phyloP scores from a whole-genome alignment of 2,797 vertebrate genomes.

The Vultur gryphus region DNA sequence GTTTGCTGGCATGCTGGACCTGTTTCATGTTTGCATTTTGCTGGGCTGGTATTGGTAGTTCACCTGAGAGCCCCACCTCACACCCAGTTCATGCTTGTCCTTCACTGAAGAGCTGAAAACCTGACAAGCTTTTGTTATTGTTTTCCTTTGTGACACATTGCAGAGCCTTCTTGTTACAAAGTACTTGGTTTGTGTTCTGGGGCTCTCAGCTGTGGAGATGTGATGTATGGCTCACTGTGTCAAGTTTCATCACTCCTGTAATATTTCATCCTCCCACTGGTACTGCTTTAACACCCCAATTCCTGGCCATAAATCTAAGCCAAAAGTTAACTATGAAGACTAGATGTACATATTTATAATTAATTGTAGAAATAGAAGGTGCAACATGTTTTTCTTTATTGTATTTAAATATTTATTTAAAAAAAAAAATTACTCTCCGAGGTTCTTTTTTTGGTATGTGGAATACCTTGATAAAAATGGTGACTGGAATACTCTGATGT shows the following conservation, averaged over 20 bases:
- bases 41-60: background rate
- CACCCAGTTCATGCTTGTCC: background rate
- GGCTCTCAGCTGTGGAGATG: background rate
- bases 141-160: background rate
- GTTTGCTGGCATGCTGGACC: background rate
- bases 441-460: background rate
- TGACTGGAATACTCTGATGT: background rate
- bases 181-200: background rate
- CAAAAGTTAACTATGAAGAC: background rate
- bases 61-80: background rate
- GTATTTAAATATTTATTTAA: background rate
- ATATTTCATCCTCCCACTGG: background rate
- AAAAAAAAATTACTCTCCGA: background rate
- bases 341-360: background rate
- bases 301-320: background rate
- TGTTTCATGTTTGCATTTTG: background rate
- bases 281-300: background rate
- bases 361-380: background rate
- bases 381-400: background rate
- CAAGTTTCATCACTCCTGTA: background rate
- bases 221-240: background rate
- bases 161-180: background rate
- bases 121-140: background rate
- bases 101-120: background rate
- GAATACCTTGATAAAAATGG: background rate